These are phyloP conservation scores for Syrrhaptes paradoxus DNA, from an alignment of 2,113 vertebrate genomes.

Conservation along the genomic window DNA sequence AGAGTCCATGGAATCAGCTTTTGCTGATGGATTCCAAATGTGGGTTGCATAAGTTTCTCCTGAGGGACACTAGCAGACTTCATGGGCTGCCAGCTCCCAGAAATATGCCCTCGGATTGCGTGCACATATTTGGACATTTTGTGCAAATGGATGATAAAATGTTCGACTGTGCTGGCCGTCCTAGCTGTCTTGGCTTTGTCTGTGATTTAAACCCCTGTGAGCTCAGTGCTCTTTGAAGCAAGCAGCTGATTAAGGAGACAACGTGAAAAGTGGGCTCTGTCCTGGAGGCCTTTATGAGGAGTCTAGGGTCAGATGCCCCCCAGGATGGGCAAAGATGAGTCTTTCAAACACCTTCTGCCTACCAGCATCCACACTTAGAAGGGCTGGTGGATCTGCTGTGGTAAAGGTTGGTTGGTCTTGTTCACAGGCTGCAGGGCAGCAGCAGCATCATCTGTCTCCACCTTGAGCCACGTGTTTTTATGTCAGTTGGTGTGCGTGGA, in stretches of 20 bases:
- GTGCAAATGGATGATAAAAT: slow-evolving; percentile 48
- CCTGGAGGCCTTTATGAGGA: not conserved
- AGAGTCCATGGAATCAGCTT: not conserved
- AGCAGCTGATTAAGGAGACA: not conserved
- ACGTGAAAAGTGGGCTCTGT: accelerated
- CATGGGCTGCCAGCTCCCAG: slow-evolving; percentile 55
- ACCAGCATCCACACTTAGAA: not conserved
- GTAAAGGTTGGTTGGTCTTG: not conserved
- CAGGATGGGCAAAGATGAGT: not conserved
- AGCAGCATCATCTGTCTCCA: not conserved
- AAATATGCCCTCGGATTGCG: slow-evolving; percentile 29
- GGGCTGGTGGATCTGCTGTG: not conserved
- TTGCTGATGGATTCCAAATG: slow-evolving; percentile 28
- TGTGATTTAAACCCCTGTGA: not conserved
- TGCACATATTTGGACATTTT: slow-evolving; percentile 69
- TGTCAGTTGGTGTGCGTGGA: not conserved
- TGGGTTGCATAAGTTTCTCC: slow-evolving; percentile 27
- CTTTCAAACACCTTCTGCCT: not conserved
- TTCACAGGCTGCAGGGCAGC: not conserved
- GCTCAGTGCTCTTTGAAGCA: not conserved
- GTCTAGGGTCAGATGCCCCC: not conserved
- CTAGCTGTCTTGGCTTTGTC: not conserved
- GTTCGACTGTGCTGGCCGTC: not conserved
- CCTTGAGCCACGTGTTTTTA: not conserved
- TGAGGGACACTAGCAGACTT: slow-evolving; percentile 43